These are phyloP conservation scores for Ascaphus truei DNA, from an alignment of 2,113 vertebrate species.

Conservation along the genomic window DNA sequence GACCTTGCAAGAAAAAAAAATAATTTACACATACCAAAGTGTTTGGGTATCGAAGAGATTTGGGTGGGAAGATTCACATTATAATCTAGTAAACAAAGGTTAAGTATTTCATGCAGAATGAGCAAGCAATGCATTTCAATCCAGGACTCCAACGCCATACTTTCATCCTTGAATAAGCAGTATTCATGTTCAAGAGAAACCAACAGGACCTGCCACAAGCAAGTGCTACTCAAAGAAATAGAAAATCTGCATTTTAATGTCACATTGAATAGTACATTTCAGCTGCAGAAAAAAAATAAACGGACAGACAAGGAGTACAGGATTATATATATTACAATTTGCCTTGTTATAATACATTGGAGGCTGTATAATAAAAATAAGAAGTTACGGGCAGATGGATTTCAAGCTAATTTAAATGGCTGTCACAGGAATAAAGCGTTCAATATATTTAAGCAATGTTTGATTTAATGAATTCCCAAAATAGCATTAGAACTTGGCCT, in stretches of 20 bases:
- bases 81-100: too few species aligned
- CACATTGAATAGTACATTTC: constrained; percentile 87
- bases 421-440: constrained; percentile 68
- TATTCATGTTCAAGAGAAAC: background rate
- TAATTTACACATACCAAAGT: too few species aligned
- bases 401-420: constrained; percentile 67
- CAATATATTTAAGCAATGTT: constrained; percentile 66
- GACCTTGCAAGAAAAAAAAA: too few species aligned
- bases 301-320: constrained; percentile 84
- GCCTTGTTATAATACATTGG: constrained; percentile 87
- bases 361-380: constrained; percentile 79
- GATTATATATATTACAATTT: constrained; percentile 91
- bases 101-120: too few species aligned
- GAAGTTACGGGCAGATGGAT: constrained; percentile 70
- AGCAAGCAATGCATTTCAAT: too few species aligned
- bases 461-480: constrained; percentile 62
- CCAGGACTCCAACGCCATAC: too few species aligned
- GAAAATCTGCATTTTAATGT: constrained; percentile 90
- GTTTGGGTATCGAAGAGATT: too few species aligned
- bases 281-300: constrained; percentile 80
- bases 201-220: background rate
- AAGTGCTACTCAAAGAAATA: constrained; percentile 73
- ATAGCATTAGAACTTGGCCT: constrained; percentile 56
- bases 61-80: too few species aligned
- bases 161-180: too few species aligned